These are phyloP conservation scores for Sigmodon hispidus DNA, from an alignment of 2,113 vertebrate genomes.

Conservation along the genomic window DNA sequence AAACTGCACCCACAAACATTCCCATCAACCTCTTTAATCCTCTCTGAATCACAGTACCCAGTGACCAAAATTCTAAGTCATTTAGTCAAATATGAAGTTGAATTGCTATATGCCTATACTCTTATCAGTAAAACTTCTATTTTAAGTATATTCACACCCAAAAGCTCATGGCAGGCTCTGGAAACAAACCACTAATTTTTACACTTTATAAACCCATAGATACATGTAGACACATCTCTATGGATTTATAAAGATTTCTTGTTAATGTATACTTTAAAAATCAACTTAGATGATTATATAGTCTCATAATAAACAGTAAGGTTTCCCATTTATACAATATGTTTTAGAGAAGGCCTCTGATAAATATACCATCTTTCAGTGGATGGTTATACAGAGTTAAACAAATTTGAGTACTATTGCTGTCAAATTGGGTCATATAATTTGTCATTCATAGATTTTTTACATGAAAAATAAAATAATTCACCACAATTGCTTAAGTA, in stretches of 20 bases:
- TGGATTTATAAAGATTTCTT: conserved; percentile 48
- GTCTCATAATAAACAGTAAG: conserved; percentile 28
- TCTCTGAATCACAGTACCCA: neutral
- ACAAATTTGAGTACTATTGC: neutral
- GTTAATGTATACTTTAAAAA: conserved; percentile 52
- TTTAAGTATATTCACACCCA: conserved; percentile 30
- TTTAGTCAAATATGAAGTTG: conserved; percentile 20
- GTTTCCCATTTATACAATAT: conserved; percentile 41
- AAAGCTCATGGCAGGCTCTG: neutral
- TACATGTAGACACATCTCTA: conserved; percentile 10
- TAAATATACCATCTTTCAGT: neutral
- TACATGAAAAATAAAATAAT: conserved; percentile 18
- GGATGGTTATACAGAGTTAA: neutral
- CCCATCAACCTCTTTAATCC: neutral
- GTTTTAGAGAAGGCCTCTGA: neutral
- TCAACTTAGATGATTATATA: conserved; percentile 37
- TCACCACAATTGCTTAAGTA: neutral
- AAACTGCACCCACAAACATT: neutral
- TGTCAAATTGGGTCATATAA: neutral
- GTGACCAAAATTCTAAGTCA: neutral
- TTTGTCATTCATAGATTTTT: neutral
- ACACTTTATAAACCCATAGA: no score
- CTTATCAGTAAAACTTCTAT: conserved; percentile 36
- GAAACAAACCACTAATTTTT: neutral
- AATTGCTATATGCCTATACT: conserved; percentile 31